Percentiles rank a stretch among this genome's conserved stretches.
These are phyloP conservation scores for Hydrolagus colliei DNA, from an alignment of 2,797 vertebrate genomes.

Conservation along the genomic window DNA sequence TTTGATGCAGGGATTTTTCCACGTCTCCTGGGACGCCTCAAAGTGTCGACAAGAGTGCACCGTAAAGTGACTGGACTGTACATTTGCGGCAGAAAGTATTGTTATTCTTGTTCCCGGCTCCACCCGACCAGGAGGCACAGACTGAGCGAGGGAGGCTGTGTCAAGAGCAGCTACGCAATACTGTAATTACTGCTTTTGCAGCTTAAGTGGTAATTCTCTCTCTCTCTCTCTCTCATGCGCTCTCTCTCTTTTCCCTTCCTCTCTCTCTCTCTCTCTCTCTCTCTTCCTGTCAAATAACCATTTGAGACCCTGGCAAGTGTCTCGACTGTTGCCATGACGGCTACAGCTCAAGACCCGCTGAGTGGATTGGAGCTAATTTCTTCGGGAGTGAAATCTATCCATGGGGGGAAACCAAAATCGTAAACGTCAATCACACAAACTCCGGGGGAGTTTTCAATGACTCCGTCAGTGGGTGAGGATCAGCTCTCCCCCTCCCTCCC, in stretches of 20 bases:
- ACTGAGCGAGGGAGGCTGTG: neutral
- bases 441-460: no score
- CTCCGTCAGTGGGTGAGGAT: no score
- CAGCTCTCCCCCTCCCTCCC: no score
- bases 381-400: slow-evolving; percentile 56
- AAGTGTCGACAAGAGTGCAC: no score
- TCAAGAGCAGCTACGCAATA: slow-evolving; percentile 35
- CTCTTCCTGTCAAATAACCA: slow-evolving; percentile 81
- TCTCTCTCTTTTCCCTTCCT: slow-evolving; percentile 55
- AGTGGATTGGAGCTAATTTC: slow-evolving; percentile 66
- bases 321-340: slow-evolving; percentile 88
- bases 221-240: slow-evolving; percentile 44
- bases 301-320: slow-evolving; percentile 79
- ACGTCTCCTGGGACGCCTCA: no score
- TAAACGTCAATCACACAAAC: no score
- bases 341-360: slow-evolving; percentile 69
- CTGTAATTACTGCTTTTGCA: slow-evolving; percentile 43
- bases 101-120: no score
- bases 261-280: slow-evolving; percentile 35
- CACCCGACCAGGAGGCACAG: neutral
- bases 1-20: no score
- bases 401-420: neutral
- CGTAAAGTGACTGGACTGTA: no score
- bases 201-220: slow-evolving; percentile 40
- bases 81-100: no score